A percentile compares a stretch with the other conserved stretches of the same genome.
Evolutionary conservation across 2,113 vertebrate genomes (phyloP).

Genomic region (Raphicerus campestris): DNA sequence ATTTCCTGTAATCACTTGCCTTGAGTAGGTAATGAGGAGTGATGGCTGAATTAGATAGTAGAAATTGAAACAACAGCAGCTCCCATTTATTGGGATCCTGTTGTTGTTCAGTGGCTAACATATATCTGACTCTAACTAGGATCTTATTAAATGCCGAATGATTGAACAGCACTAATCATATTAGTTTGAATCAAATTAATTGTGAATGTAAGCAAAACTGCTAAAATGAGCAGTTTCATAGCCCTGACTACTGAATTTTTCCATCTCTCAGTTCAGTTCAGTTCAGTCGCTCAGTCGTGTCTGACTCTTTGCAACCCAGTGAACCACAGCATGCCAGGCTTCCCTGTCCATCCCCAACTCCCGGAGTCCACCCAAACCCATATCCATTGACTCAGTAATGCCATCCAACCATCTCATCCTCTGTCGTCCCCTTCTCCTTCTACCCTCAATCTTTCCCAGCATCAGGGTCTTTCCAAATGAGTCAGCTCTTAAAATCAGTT

Average conservation of each 20-base stretch:
- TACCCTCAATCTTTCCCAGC: no score
- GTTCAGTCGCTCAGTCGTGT: rapidly evolving
- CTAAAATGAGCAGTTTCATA: neutral
- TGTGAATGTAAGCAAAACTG: neutral
- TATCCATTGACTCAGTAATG: no score
- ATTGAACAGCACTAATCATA: neutral
- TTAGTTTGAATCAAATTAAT: neutral
- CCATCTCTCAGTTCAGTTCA: neutral
- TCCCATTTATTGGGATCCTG: neutral
- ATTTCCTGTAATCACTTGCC: neutral
- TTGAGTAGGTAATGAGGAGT: neutral
- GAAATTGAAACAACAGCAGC: neutral
- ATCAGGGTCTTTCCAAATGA: no score
- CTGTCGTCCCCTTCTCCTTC: no score
- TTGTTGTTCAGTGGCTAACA: neutral
- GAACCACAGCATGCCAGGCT: no score
- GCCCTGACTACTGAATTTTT: neutral
- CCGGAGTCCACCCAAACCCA: no score
- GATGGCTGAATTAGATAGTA: neutral
- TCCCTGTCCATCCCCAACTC: no score
- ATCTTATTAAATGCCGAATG: neutral
- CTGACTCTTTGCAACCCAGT: neutral
- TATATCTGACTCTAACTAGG: neutral
- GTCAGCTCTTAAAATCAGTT: no score
- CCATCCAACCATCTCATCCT: no score